Evolutionary conservation across 2,113 vertebrate species (phyloP).

Genomic region (Pedionomus torquatus): DNA sequence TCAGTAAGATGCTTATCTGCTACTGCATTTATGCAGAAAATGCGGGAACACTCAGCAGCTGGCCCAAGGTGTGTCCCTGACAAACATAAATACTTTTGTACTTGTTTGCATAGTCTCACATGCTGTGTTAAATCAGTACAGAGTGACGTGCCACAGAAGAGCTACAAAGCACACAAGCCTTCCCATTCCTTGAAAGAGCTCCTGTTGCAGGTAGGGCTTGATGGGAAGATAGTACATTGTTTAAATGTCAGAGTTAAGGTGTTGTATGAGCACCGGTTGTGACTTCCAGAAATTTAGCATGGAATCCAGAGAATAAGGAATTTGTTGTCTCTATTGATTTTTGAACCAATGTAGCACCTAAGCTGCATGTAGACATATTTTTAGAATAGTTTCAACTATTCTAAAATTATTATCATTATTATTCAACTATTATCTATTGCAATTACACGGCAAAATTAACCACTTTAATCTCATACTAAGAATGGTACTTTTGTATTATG

Average conservation of each 20-base stretch:
- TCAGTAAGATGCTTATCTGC: not conserved
- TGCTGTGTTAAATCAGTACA: not conserved
- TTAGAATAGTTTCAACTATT: not conserved
- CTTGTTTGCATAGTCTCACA: not conserved
- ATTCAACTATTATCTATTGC: no score
- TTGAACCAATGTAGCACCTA: not conserved
- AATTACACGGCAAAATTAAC: not conserved
- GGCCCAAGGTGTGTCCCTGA: not conserved
- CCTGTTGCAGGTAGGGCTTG: not conserved
- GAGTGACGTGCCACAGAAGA: not conserved
- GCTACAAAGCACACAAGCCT: not conserved
- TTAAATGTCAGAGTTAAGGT: not conserved
- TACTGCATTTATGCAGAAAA: not conserved
- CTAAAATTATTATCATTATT: no score
- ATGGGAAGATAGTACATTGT: not conserved
- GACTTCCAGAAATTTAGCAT: not conserved
- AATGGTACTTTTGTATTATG: not conserved
- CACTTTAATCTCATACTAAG: not conserved
- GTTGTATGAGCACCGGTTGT: not conserved
- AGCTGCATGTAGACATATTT: not conserved
- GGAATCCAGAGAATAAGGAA: not conserved
- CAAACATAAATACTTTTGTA: not conserved
- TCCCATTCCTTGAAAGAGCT: not conserved
- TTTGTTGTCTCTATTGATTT: not conserved
- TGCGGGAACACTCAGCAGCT: not conserved